Base-by-base conservation (phyloP, 2,888 invertebrate genomes). In the Malacosoma neustria region DNA sequence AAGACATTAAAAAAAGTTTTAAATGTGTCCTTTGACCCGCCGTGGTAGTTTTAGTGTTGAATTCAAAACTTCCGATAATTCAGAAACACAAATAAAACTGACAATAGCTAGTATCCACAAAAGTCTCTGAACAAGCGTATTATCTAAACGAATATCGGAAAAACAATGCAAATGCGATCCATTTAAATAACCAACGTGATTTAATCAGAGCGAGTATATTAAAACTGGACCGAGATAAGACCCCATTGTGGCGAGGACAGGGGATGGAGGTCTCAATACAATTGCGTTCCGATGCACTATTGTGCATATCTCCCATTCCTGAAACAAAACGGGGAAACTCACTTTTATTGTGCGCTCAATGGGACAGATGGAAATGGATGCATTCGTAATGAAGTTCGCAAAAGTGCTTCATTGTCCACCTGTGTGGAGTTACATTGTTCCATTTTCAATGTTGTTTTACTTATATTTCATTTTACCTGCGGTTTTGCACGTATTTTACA, bases 321-420 rank as follows among this genome's bases (percentile, higher is more conserved):
- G 62, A 70, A 76, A 79, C 77, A 80, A 72, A 67, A 57, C 67
- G 61, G 54, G 56, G 62, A 69, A 67, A 68, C 71, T 22, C 22
- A 75, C 71, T 79, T 75, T 76, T 72, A 79, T 75, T 77, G 72
- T 79, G 55, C 63, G 62, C 62, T 68, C 70, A 80, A 82, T 74
- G 71, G 72, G 75, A 63, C 71, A 72, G 70, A 69, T 68, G 66
- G 59, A 54, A 65, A 68, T 61, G 56, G 52, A 51, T 38, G 54
- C 61, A 57, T 62, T 58, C 53, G 54, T 66, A 65, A 66, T 59
- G 51, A 56, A 59, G 48, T 60, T 43, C 43, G 47, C 49, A 43
- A 53, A 51, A 48, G 52, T 22, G 22, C 22, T 22, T 9, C 9
- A 22, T 22, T 22, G 13, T 34, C 32, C 29, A 32, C 22, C 31